Evolutionary conservation across 2,888 invertebrate genomes (phyloP), one percentile per base, ranked within the genome.

Genomic region (Girardia tigrina): DNA sequence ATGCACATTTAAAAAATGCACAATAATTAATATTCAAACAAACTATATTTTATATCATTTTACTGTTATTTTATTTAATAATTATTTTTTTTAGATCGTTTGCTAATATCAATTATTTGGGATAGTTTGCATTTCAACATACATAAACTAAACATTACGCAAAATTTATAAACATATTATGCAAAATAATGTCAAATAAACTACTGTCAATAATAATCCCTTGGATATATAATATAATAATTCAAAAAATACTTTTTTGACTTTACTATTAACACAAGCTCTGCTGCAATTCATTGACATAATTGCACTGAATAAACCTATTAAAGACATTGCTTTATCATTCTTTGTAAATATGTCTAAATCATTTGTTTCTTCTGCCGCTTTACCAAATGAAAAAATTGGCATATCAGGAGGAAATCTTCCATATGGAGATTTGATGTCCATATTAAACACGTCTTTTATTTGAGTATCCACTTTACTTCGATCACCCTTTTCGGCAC

Each of bases 401-500:
- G 71, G 71, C 27, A 71, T n/a, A 6, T 71, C 28, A 27, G 28
- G 27, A 2, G 71, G 71, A 71, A 71, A 71, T 27, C 20, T 27
- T 12, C 71, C 71, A 29, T 71, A 71, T 71, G 71, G 71, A 4
- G 71, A 71, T 71, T 71, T 71, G 16, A 6, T 12, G 20, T 71
- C 71, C 23, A 2, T 6, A 29, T 6, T 71, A 6, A 71, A 23
- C 2, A 71, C n/a, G 12, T 71, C 71, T 71, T 71, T 28, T 1
- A 71, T 28, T 23, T n/a, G n/a, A 12, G 71, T 71, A 29, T 71
- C 71, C 26, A 71, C 26, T 8, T 71, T 71, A 26, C 20, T 28
- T 12, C 71, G 16, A 23, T 27, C 12, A 12, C 71, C 71, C 12
- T 28, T 71, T 6, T 26, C 6, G 6, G 71, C 71, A 2, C 4